These are phyloP conservation scores for Setophaga coronata DNA, from an alignment of 2,113 vertebrate species.

Conservation along the genomic window DNA sequence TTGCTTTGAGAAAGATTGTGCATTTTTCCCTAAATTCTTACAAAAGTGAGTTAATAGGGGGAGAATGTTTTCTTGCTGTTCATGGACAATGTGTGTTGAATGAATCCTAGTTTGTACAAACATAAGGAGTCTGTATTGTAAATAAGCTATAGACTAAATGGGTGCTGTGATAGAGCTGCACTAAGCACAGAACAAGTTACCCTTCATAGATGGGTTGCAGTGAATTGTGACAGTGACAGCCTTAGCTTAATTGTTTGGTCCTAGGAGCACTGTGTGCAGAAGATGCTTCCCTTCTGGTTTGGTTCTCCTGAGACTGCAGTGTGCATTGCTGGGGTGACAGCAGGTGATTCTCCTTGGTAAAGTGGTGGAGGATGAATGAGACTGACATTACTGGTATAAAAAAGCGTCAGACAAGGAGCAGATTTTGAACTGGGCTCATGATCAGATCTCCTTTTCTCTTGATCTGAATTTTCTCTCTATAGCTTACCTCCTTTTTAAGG, in stretches of 20 bases:
- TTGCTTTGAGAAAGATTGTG: not conserved
- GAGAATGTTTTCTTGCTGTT: not conserved
- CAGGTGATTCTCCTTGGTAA: not conserved
- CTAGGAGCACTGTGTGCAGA: not conserved
- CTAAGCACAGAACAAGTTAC: not conserved
- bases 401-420: not conserved
- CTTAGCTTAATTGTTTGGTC: not conserved
- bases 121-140: not conserved
- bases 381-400: not conserved
- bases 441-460: not conserved
- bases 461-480: not conserved
- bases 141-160: not conserved
- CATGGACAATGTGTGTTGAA: not conserved
- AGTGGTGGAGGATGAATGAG: not conserved
- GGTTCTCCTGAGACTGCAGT: not conserved
- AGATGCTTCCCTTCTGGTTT: not conserved
- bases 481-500: not conserved
- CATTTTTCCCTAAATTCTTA: not conserved
- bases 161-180: not conserved
- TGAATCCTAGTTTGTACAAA: not conserved
- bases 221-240: not conserved
- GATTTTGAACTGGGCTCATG: not conserved
- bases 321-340: not conserved
- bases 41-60: rapidly evolving
- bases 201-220: not conserved